A percentile compares a stretch with the other conserved stretches of the same genome.
phyloP scores from a whole-genome alignment of 2,888 invertebrate genomes.

The Acleris sparsana region DNA sequence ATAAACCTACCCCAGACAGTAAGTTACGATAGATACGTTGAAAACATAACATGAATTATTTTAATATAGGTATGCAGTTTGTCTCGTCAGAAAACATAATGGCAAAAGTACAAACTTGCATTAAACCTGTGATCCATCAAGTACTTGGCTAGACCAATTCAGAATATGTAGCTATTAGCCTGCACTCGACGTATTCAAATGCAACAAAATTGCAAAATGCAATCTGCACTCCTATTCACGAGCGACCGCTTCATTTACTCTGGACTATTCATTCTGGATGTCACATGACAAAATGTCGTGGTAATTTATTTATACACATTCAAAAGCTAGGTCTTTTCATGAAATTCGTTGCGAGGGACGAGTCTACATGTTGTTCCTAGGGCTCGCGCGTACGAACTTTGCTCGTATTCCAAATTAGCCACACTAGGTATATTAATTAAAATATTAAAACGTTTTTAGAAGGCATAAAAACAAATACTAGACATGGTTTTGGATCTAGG shows the following conservation, averaged over 20 bases:
- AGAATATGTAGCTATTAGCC: slow-evolving; percentile 16
- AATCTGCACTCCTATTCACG: slow-evolving; percentile 28
- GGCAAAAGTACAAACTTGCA: slow-evolving; percentile 12
- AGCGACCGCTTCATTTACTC: slow-evolving; percentile 20
- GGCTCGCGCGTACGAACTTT: not conserved
- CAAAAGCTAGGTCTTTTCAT: slow-evolving; percentile 8
- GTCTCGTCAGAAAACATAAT: not conserved
- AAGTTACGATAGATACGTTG: too few species aligned
- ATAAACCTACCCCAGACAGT: too few species aligned
- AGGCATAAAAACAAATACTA: too few species aligned
- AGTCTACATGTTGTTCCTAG: not conserved
- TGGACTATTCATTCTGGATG: slow-evolving; percentile 22
- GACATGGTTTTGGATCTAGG: too few species aligned
- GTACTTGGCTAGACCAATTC: slow-evolving; percentile 21
- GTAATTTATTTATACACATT: slow-evolving; percentile 30
- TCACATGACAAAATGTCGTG: slow-evolving; percentile 26
- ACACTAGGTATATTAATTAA: too few species aligned
- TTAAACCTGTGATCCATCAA: slow-evolving; percentile 28
- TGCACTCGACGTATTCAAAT: slow-evolving; percentile 24
- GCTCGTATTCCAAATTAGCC: too few species aligned
- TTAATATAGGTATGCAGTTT: not conserved
- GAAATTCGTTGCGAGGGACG: slow-evolving; percentile 7
- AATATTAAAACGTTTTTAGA: too few species aligned
- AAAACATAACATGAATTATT: not conserved
- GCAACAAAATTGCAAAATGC: slow-evolving; percentile 31